A percentile compares a stretch with the other conserved stretches of the same genome.
These are phyloP conservation scores for Anagyrus pseudococci DNA, from an alignment of 2,888 invertebrate species.

Conservation along the genomic window DNA sequence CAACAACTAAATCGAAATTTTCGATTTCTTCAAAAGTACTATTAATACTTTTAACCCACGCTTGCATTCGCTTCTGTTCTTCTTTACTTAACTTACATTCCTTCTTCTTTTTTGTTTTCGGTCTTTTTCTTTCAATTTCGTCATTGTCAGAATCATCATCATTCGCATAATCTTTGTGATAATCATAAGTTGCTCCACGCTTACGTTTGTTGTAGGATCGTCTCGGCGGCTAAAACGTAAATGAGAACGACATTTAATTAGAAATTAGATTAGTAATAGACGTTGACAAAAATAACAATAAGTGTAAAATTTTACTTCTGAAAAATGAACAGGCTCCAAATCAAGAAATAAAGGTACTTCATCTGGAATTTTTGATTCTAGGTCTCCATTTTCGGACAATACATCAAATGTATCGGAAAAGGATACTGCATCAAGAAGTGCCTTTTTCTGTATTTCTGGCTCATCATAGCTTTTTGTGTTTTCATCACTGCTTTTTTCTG, in stretches of 20 bases:
- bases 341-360: slow-evolving; percentile 49
- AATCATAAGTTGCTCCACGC: slow-evolving; percentile 37
- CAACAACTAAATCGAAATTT: slow-evolving; percentile 51
- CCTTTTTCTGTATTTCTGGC: not conserved
- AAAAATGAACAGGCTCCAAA: slow-evolving; percentile 50
- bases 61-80: slow-evolving; percentile 43
- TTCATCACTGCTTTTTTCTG: slow-evolving; percentile 8
- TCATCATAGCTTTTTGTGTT: slow-evolving; percentile 12
- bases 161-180: slow-evolving; percentile 37
- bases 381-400: slow-evolving; percentile 34
- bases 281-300: not conserved
- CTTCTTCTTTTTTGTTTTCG: slow-evolving; percentile 35
- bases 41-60: slow-evolving; percentile 52
- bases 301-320: slow-evolving; percentile 42
- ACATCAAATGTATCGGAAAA: slow-evolving; percentile 53
- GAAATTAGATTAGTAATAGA: not conserved
- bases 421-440: slow-evolving; percentile 34
- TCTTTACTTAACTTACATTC: slow-evolving; percentile 42
- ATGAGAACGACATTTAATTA: not conserved
- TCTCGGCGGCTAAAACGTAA: slow-evolving; percentile 48
- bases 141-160: slow-evolving; percentile 35
- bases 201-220: slow-evolving; percentile 53
- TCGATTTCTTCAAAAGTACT: slow-evolving; percentile 54
- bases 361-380: slow-evolving; percentile 19
- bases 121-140: slow-evolving; percentile 12